Base-by-base conservation (phyloP, 2,888 invertebrate species). In the Bombylius discolor region DNA sequence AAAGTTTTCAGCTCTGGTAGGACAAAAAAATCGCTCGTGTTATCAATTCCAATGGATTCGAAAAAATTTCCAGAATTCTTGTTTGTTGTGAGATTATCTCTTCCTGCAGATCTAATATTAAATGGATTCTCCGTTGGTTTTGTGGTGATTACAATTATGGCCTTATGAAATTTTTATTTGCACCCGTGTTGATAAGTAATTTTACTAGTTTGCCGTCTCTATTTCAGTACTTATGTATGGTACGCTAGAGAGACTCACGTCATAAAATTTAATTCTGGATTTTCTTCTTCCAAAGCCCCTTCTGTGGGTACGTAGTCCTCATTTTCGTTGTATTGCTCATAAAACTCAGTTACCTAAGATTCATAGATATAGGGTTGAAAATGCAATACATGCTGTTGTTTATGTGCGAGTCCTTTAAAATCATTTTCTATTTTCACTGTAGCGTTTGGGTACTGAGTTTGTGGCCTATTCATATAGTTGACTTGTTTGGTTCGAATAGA, bases 191-290 rank as follows among this genome's bases (percentile, higher is more conserved):
- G 12, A 55, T 50, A 7, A 57, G 42, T 34, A 57, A 52, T 14
- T 57, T 55, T 8, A 54, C 23, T 23, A 45, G 39, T 12, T 50
- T 4, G 7, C 36, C 36, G 6, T 49, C 31, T 36, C 42, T 50
- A 1, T 31, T 50, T 11, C 3, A n/a, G 9, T 56, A 46, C 5
- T 56, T 53, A 56, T 0, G 51, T 42, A 53, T 31, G 44, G 57
- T 46, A 53, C 44, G 56, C 57, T 51, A 52, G 53, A 53, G 52
- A 52, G 49, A 51, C 48, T 49, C 33, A 45, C 39, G 47, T 51
- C 48, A 31, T 53, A 53, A 53, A 56, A 56, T 56, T 53, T 56
- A 49, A 3, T 36, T 52, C 50, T 5, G 34, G 1, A 11, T 34
- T n/a, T 36, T 48, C 42, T 14, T 42, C 49, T 5, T 49, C 42